Percentiles rank a stretch among this genome's conserved stretches.
These are phyloP conservation scores for Temnothorax unifasciatus DNA, from an alignment of 2,888 invertebrate genomes.

Conservation along the genomic window DNA sequence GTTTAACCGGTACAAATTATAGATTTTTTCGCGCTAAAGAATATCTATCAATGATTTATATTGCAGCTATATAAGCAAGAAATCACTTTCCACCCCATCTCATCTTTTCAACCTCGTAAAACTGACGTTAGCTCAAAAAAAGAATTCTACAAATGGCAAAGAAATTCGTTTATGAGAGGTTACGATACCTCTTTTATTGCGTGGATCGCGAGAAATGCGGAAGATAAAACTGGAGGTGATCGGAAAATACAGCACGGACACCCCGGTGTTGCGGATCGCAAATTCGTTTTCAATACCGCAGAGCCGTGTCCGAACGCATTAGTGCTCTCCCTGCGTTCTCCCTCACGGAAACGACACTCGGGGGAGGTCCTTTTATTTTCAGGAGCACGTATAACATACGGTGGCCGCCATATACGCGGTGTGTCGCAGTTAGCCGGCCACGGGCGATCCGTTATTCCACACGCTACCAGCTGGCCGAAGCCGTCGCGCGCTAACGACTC, in stretches of 20 bases:
- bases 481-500: slow-evolving; percentile 79
- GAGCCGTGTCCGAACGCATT: slow-evolving; percentile 30
- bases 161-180: slow-evolving; percentile 24
- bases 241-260: slow-evolving; percentile 45
- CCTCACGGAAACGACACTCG: slow-evolving; percentile 38
- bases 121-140: not conserved
- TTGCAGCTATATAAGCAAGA: not conserved
- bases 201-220: slow-evolving; percentile 24
- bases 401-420: slow-evolving; percentile 1
- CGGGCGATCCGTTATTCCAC: slow-evolving; percentile 75
- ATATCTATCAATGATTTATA: slow-evolving; percentile 19
- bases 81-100: not conserved
- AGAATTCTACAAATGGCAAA: not conserved
- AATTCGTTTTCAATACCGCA: slow-evolving; percentile 55
- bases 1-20: not conserved
- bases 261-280: slow-evolving; percentile 37
- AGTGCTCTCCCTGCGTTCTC: slow-evolving; percentile 13
- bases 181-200: slow-evolving; percentile 15
- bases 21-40: not conserved
- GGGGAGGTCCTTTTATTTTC: slow-evolving; percentile 56
- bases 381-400: slow-evolving; percentile 33
- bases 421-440: slow-evolving; percentile 56
- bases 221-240: slow-evolving; percentile 32
- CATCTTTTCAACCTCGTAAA: slow-evolving; percentile 3
- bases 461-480: slow-evolving; percentile 77